Evolutionary conservation across 2,797 vertebrate genomes (phyloP), one percentile per base, ranked within the genome.

Genomic region (Cossypha caffra): DNA sequence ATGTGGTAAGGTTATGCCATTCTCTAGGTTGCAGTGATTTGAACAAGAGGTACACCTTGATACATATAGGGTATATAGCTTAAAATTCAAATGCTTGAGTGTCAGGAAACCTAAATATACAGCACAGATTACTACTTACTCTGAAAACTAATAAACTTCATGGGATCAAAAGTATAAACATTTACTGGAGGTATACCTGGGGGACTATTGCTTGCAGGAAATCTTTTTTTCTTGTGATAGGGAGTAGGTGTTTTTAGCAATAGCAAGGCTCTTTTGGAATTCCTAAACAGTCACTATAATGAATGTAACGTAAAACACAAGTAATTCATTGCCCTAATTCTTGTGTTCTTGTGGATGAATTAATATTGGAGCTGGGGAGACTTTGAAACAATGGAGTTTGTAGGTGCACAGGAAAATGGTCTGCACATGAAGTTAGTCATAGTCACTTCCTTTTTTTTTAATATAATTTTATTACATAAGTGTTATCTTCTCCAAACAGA

Each of bases 131-230:
- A 28, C 26, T 64, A 9, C 10, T 61, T 40, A 19, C 19, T 90
- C 42, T 54, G 47, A 40, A 71, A 79, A 37, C 20, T 58, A 37
- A 25, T 61, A 28, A 75, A 35, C 14, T 59, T 37, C 2, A 11
- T 64, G 43, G 26, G 13, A 57, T 74, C 29, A 42, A 42, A 86
- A 86, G 13, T 7, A 28, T 25, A 68, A 24, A 55, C 7, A 19
- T 10, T 63, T 80, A 25, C 7, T 57, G 16, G 15, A 42, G 18
- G 12, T 58, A 5, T 48, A 29, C 37, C 16, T 66, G 25, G 28
- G 31, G 6, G 6, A 11, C 6, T 63, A 24, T 55, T 73, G 28
- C 29, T 82, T 0, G 0, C 9, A 13, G 25, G 13, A 29, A 58
- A 3, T 16, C 11, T 26, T 45, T 50, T 35, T 35, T 62, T 8